These are phyloP conservation scores for Panagrolaimus sp. DNA, from an alignment of 1,140 invertebrate species.

Conservation along the genomic window DNA sequence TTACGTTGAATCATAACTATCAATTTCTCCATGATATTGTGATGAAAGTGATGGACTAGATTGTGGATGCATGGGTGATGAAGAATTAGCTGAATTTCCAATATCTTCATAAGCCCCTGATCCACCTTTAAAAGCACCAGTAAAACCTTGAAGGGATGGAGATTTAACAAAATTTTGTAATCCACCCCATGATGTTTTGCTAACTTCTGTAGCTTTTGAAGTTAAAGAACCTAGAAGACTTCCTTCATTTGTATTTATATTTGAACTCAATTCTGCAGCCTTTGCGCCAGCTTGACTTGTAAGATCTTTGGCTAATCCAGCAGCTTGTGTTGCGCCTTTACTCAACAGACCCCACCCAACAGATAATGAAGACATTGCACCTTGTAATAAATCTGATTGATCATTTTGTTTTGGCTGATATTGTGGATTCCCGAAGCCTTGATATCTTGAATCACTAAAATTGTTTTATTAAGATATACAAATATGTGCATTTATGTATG, in stretches of 20 bases:
- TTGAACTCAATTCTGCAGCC: slow-evolving; percentile 46
- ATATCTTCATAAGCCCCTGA: slow-evolving; percentile 50
- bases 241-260: slow-evolving; percentile 38
- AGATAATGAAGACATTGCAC: slow-evolving; percentile 52
- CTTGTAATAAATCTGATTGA: slow-evolving; percentile 42
- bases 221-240: slow-evolving; percentile 37
- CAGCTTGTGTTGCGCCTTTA: slow-evolving; percentile 51
- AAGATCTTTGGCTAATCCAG: slow-evolving; percentile 50
- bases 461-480: slow-evolving; percentile 21
- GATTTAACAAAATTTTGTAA: slow-evolving; percentile 53
- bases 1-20: slow-evolving; percentile 24
- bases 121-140: slow-evolving; percentile 38
- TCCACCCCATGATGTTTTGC: slow-evolving; percentile 53
- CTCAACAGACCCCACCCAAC: slow-evolving; percentile 54
- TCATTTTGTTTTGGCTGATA: slow-evolving; percentile 30
- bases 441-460: slow-evolving; percentile 43
- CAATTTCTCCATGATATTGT: slow-evolving; percentile 16
- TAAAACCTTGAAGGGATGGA: slow-evolving; percentile 49
- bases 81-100: slow-evolving; percentile 17
- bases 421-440: slow-evolving; percentile 53
- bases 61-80: slow-evolving; percentile 8
- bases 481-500: too few species aligned
- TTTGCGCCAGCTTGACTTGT: slow-evolving; percentile 47
- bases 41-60: neutral
- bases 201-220: slow-evolving; percentile 49